Base-by-base conservation (phyloP, 2,888 invertebrate species). In the Lepeophtheirus nordmannii region DNA sequence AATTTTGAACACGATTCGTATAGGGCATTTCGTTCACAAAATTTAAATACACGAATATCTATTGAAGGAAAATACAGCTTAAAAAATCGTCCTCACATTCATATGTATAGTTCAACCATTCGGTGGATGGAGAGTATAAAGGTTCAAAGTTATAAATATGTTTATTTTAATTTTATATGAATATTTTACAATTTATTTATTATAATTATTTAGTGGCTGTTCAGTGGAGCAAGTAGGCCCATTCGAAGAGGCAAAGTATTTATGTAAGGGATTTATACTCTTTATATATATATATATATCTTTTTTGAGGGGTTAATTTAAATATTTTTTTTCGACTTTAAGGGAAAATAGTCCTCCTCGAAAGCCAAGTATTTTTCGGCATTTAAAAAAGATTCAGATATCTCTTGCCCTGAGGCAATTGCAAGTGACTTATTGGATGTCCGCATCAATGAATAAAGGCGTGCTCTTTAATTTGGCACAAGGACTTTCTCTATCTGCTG, bases 391-490 rank as follows among this genome's bases (percentile, higher is more conserved):
- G 72, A 83, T 94, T 40, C 84, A 90, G 74, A 78, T 94, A 7
- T 85, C 88, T 9, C 81, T 96, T 72, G 88, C 87, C 0, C 78
- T 96, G 65, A 93, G 94, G 72, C 85, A 87, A 71, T 80, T 80
- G 71, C 75, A 79, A 69, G 78, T 92, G 10, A 87, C 85, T 74
- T 97, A 97, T 78, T 97, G 96, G 97, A 93, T 96, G 82, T 96
- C 96, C 0, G 94, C 91, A 71, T 89, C 93, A 0, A 85, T 89
- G 80, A 67, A 63, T 9, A 58, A 23, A 14, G 66, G 66, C 40
- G 40, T 66, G 17, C 60, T 46, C 22, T 38, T 66, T n/a, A 61
- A 61, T 37, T 23, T 66, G 17, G 59, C 60, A 14, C 17, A 59
- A 7, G 61, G 60, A 1, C 17, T 66, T 11, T 59, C 38, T 41